These are phyloP conservation scores for Drosophila bocki DNA, from an alignment of 1,140 invertebrate species.

Conservation along the genomic window DNA sequence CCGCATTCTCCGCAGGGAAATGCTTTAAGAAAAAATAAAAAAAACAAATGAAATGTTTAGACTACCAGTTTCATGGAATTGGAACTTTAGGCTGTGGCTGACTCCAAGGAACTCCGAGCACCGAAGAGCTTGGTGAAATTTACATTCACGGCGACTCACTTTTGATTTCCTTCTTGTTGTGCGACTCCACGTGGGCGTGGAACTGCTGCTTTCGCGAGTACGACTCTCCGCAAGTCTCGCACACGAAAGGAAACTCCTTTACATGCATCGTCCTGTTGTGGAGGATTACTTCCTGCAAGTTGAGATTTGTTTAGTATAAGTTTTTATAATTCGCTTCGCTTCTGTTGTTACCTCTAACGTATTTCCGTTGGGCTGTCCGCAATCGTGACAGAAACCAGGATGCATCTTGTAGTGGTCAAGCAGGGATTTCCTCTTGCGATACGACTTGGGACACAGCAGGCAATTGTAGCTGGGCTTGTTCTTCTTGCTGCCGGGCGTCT, in stretches of 20 bases:
- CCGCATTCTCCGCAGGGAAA: conserved; percentile 83
- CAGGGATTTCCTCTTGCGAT: conserved; percentile 80
- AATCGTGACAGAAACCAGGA: conserved; percentile 83
- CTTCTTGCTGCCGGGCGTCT: conserved; percentile 70
- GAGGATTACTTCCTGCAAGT: conserved; percentile 77
- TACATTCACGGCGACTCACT: conserved; percentile 83
- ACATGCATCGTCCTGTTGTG: conserved; percentile 81
- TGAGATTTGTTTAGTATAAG: not conserved
- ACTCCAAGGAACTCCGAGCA: conserved; percentile 14
- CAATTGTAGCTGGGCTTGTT: conserved; percentile 83
- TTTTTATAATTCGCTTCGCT: not conserved
- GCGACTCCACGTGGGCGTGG: conserved; percentile 83
- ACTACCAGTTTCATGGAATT: not conserved
- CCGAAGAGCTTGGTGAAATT: conserved; percentile 67
- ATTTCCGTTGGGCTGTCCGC: conserved; percentile 82
- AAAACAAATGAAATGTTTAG: not conserved
- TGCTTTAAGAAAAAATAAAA: conserved; percentile 38
- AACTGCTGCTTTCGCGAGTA: conserved; percentile 84
- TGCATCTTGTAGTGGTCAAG: conserved; percentile 84
- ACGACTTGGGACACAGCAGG: conserved; percentile 78
- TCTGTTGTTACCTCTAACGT: conserved; percentile 64
- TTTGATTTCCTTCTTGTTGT: conserved; percentile 84
- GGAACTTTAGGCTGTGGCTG: not conserved
- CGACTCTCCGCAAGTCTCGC: conserved; percentile 84
- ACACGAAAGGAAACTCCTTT: conserved; percentile 84